Percentiles rank a stretch among this genome's conserved stretches.
These are phyloP conservation scores for Prunella himalayana DNA, from an alignment of 2,113 vertebrate species.

Conservation along the genomic window DNA sequence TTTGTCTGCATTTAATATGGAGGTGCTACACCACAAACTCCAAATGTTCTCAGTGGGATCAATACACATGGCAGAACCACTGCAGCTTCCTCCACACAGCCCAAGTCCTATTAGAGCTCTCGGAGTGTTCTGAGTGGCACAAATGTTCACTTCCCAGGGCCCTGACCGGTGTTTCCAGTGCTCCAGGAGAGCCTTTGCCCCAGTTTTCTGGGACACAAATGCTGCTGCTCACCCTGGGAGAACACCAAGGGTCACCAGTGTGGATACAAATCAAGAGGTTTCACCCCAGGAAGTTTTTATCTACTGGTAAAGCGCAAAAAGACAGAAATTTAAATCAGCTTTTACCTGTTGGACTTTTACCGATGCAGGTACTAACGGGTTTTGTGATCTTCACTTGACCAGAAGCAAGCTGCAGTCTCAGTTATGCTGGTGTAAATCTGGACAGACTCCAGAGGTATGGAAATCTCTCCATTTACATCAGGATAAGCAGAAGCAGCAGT, in stretches of 20 bases:
- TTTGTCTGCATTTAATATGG: slow-evolving; percentile 22
- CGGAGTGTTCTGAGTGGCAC: background rate
- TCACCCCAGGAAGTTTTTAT: background rate
- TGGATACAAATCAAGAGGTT: background rate
- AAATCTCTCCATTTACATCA: background rate
- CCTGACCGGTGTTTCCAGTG: background rate
- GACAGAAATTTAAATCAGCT: background rate
- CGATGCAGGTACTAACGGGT: background rate
- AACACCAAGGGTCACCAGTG: background rate
- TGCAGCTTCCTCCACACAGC: background rate
- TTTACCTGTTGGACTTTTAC: background rate
- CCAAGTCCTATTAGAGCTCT: background rate
- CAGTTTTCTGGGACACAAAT: background rate
- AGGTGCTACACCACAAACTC: background rate
- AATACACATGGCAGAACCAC: background rate
- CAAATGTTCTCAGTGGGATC: background rate
- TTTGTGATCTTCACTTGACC: background rate
- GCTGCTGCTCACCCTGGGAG: background rate
- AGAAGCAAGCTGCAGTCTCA: background rate
- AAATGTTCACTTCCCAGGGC: background rate
- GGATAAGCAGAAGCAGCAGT: background rate
- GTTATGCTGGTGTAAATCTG: background rate
- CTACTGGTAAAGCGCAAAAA: background rate
- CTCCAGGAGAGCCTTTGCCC: background rate
- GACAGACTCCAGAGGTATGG: background rate